Base-by-base conservation (phyloP, 2,797 vertebrate species). In the Todus mexicanus region DNA sequence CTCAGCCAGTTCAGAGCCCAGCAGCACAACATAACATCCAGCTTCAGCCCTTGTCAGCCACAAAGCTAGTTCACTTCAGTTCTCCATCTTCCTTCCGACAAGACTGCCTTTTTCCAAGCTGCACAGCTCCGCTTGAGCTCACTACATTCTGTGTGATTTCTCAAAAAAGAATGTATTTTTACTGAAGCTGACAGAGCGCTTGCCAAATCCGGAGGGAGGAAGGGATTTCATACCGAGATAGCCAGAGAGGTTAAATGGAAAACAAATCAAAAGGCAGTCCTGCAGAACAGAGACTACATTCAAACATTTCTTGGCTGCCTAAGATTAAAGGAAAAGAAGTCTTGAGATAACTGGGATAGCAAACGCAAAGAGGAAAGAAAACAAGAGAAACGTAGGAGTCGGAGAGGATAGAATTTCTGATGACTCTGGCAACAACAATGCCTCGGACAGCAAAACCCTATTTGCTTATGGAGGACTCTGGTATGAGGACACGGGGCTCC, bases 211-310 rank as follows among this genome's bases (percentile, higher is more conserved):
- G 1, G 45, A 64, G 72, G 72, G 84, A 89, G 78, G 81, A 63
- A 80, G 65, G 89, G 76, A 89, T 77, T 93, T 92, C 78, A 80
- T 89, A 94, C 84, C 86, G 92, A 87, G 93, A 92, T 65, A 94
- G 61, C 81, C 51, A 65, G 64, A 65, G 64, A 93, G 51, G 53
- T 83, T 92, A 94, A 94, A 89, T 51, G 63, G 72, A 80, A 94
- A 95, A 77, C 69, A 90, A 89, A 89, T 71, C 81, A 65, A 85
- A 92, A 85, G 70, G 90, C 84, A 93, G 54, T 40, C 74, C 43
- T 75, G 75, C 54, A 94, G 94, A 94, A 94, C 82, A 95, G 61
- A 87, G 84, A 57, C 78, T 71, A 74, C 43, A 89, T 85, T 96
- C 78, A 94, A 94, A 89, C 54, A 21, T 56, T 83, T 66, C 64